These are phyloP conservation scores for Hydrotaea cyrtoneurina DNA, from an alignment of 2,888 invertebrate species.

Conservation along the genomic window DNA sequence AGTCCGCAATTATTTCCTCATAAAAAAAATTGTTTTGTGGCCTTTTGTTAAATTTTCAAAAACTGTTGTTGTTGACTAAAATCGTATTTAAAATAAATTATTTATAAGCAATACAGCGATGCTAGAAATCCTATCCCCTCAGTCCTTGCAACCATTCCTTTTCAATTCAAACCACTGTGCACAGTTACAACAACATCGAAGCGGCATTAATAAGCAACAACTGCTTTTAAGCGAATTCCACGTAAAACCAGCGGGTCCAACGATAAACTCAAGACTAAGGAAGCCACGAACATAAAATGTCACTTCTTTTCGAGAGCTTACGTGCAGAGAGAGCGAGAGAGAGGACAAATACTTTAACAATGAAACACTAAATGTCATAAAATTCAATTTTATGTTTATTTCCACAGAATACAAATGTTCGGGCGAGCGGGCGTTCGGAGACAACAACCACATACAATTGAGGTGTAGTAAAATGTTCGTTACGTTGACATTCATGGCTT, in stretches of 20 bases:
- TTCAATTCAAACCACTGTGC: slow-evolving; percentile 2
- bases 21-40: too few relatives aligned
- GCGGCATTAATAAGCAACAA: slow-evolving; percentile 43
- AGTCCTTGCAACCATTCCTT: too few relatives aligned
- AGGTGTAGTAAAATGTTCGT: slow-evolving; percentile 73
- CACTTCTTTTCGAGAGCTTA: slow-evolving; percentile 38
- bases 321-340: slow-evolving; percentile 3
- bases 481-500: slow-evolving; percentile 60
- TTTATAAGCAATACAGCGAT: too few relatives aligned
- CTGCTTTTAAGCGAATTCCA: slow-evolving; percentile 61
- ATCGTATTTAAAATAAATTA: too few relatives aligned
- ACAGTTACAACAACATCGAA: slow-evolving; percentile 8
- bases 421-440: not conserved
- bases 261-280: slow-evolving; percentile 31
- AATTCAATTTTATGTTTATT: slow-evolving; percentile 69
- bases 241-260: slow-evolving; percentile 64
- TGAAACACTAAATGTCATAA: slow-evolving; percentile 65
- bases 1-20: too few relatives aligned
- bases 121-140: too few relatives aligned
- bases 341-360: slow-evolving; percentile 14
- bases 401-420: slow-evolving; percentile 53
- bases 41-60: too few relatives aligned
- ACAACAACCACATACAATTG: slow-evolving; percentile 72
- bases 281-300: slow-evolving; percentile 55
- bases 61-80: too few relatives aligned